phyloP scores from a whole-genome alignment of 1,140 invertebrate species.

The Drosophila nigrodunni region DNA sequence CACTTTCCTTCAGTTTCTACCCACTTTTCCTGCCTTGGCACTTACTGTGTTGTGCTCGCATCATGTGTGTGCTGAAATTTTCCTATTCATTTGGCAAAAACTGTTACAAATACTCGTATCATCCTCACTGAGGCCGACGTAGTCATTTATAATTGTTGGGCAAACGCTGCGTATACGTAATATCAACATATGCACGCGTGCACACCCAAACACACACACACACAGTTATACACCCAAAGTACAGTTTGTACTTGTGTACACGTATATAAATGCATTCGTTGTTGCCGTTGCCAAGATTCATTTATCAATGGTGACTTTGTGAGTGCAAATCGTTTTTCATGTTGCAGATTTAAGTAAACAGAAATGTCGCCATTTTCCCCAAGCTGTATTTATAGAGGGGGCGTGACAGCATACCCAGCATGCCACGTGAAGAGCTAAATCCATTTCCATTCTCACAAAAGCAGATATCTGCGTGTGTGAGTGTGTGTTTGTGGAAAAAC shows the following conservation, averaged over 20 bases:
- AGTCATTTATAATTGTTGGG: constrained; percentile 74
- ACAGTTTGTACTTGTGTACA: background rate
- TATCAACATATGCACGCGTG: constrained; percentile 33
- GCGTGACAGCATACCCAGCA: background rate
- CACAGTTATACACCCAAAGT: background rate
- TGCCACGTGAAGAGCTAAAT: constrained; percentile 3
- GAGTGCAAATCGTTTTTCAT: constrained; percentile 66
- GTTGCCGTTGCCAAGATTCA: constrained; percentile 31
- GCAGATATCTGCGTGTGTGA: background rate
- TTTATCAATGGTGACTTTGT: constrained; percentile 66
- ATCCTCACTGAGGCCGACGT: constrained; percentile 4
- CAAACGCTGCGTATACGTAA: constrained; percentile 59
- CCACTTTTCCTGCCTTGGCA: constrained; percentile 16
- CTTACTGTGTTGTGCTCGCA: constrained; percentile 7
- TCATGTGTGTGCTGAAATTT: constrained; percentile 56
- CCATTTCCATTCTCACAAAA: constrained; percentile 40
- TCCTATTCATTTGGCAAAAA: constrained; percentile 73
- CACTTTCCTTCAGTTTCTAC: background rate
- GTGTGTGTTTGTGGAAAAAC: constrained; percentile 37
- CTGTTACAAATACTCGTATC: constrained; percentile 25
- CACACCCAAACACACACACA: constrained; percentile 19
- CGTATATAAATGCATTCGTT: constrained; percentile 17
- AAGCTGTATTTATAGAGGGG: constrained; percentile 33
- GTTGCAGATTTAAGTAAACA: constrained; percentile 73
- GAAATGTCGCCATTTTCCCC: constrained; percentile 63